Percentiles rank a stretch among this genome's conserved stretches.
Conservation (phyloP, 1,140 invertebrate genomes). For the Drosophila biarmipes region DNA sequence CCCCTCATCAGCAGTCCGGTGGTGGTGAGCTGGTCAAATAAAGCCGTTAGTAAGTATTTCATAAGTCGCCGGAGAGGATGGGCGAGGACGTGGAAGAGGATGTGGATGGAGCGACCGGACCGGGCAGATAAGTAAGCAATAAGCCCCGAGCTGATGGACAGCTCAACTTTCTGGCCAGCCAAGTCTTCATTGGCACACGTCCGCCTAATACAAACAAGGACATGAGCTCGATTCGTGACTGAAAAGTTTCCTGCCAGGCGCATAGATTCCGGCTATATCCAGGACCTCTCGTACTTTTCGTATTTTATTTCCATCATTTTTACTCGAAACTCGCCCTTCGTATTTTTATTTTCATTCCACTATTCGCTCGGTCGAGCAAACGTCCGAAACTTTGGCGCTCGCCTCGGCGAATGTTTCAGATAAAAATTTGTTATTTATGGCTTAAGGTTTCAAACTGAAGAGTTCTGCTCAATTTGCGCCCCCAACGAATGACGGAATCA, state of each 20-base stretch:
- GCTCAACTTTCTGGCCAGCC: conserved; percentile 56
- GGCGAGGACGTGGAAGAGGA: neutral
- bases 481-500: conserved; percentile 11
- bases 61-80: conserved; percentile 60
- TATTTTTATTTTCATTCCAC: conserved; percentile 37
- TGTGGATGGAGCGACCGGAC: neutral
- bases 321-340: conserved; percentile 55
- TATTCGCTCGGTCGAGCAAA: conserved; percentile 57
- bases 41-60: conserved; percentile 82
- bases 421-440: conserved; percentile 68
- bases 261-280: conserved; percentile 28
- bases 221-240: conserved; percentile 79
- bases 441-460: conserved; percentile 54
- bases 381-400: conserved; percentile 67
- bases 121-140: conserved; percentile 67
- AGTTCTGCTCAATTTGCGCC: conserved; percentile 49
- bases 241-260: conserved; percentile 65
- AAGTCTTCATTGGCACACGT: conserved; percentile 78
- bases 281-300: conserved; percentile 61
- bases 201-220: conserved; percentile 82
- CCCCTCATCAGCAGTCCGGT: conserved; percentile 68
- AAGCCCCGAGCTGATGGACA: conserved; percentile 76
- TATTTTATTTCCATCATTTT: conserved; percentile 83
- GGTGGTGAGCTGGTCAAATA: conserved; percentile 74
- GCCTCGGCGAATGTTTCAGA: conserved; percentile 62